Conservation (phyloP, 2,113 vertebrate genomes). For the Caloenas nicobarica region DNA sequence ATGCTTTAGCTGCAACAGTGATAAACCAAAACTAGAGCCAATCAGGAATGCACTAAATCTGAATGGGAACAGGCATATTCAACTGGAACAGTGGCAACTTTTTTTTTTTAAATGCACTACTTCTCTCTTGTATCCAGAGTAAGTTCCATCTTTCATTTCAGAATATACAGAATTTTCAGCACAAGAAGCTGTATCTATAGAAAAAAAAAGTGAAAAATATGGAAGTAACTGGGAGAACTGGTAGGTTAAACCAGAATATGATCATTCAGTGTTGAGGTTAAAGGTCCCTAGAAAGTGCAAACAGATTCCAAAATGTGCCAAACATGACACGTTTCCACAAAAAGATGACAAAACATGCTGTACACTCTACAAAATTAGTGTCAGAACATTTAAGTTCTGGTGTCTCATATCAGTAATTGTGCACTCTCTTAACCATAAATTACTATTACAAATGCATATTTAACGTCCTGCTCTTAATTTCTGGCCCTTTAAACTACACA, state of each 20-base stretch:
- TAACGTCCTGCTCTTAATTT: slow-evolving; percentile 3
- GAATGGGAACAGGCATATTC: background rate
- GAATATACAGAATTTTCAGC: background rate
- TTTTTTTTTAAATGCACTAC: background rate
- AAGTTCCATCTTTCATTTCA: background rate
- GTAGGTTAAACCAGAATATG: background rate
- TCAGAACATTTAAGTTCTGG: background rate
- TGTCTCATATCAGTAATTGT: background rate
- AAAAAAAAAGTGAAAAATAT: background rate
- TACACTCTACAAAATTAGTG: background rate
- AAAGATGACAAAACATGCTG: background rate
- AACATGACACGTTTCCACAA: background rate
- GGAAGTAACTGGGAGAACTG: background rate
- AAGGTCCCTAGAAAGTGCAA: background rate
- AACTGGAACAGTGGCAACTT: background rate
- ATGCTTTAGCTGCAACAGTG: background rate
- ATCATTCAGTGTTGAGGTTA: background rate
- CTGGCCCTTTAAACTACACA: slow-evolving; percentile 16
- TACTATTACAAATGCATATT: background rate
- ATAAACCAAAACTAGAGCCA: background rate
- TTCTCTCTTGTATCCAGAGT: background rate
- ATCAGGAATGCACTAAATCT: background rate
- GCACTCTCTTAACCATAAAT: background rate
- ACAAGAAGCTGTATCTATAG: background rate
- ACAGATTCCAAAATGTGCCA: background rate